A percentile compares a stretch with the other conserved stretches of the same genome.
Evolutionary conservation across 1,140 invertebrate species (phyloP).

Genomic region (Heliconius congener): DNA sequence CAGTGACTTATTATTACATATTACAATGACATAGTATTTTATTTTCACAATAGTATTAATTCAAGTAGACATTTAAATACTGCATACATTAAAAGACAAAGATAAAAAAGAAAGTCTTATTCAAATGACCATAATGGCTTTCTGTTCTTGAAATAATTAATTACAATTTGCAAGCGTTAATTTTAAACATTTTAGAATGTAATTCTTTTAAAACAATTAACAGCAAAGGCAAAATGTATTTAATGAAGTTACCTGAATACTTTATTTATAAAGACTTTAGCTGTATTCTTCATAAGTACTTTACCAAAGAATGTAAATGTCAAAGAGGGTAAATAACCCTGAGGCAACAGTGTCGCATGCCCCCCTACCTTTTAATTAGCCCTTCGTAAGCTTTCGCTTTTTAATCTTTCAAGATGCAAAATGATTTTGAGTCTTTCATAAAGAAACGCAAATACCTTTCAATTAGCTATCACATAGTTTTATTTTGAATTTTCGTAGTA

Average conservation of each 20-base stretch:
- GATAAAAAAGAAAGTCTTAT: not conserved
- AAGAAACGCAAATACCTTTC: not conserved
- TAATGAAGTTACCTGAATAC: constrained; percentile 17
- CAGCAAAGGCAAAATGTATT: not conserved
- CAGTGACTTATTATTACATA: not conserved
- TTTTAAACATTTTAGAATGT: constrained; percentile 14
- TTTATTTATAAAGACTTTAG: constrained; percentile 27
- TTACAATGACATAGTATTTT: not conserved
- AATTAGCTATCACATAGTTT: not conserved
- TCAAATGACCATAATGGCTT: constrained; percentile 6
- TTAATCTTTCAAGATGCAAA: constrained; percentile 31
- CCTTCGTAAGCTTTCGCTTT: constrained; percentile 33
- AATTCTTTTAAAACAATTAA: constrained; percentile 4
- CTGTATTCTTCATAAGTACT: constrained; percentile 18
- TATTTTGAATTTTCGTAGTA: no score
- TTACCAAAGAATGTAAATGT: constrained; percentile 27
- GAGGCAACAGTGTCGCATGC: constrained; percentile 38
- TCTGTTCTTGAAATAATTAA: constrained; percentile 9
- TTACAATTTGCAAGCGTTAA: not conserved
- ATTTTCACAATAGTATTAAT: not conserved
- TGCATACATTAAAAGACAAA: not conserved
- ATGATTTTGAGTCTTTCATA: constrained; percentile 18
- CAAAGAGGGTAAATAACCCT: constrained; percentile 29
- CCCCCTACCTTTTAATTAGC: constrained; percentile 58
- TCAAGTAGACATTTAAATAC: not conserved